Evolutionary conservation across 2,797 vertebrate genomes (phyloP), one percentile per base, ranked within the genome.

Genomic region (Fistularia commersonii): DNA sequence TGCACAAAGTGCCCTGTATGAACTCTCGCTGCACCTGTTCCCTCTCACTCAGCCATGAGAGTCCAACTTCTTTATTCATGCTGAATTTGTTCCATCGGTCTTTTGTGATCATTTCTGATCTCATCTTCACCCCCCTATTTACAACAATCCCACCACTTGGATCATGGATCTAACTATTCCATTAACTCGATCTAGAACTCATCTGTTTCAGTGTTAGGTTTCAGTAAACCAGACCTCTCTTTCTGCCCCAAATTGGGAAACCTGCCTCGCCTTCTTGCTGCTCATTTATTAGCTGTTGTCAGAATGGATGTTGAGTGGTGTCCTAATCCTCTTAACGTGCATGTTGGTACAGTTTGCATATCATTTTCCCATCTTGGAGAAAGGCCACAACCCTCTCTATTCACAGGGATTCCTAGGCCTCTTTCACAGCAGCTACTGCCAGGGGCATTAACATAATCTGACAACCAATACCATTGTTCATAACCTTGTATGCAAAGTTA

Each of bases 11-110:
- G 72, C 79, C 82, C 76, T 73, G 85, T 81, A 69, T 85, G 82
- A 84, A 88, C 79, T 73, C 84, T 74, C 68, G 73, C 77, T 90
- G 89, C 90, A 92, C 90, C 90, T 92, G 90, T 90, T 84, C 81
- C 71, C 67, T 47, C 83, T 67, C 65, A 47, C 74, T 72, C 57
- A 69, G 69, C 76, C 74, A 72, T 57, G 72, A 69, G 79, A 87
- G 73, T 82, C 77, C 77, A 83, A 82, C 79, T 80, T 82, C 65
- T 84, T 77, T 80, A 71, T 79, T 78, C 71, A 69, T 80, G 66
- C 72, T 66, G 42, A 72, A 79, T 61, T 74, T 61, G 70, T 65
- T 66, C 59, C 73, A 75, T 79, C 32, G 41, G 37, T 63, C 69
- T 66, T 83, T 82, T 81, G 68, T 82, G 61, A 64, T 64, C 44